A percentile compares a stretch with the other conserved stretches of the same genome.
Conservation (phyloP, 2,113 vertebrate species). For the Crotalus horridus region DNA sequence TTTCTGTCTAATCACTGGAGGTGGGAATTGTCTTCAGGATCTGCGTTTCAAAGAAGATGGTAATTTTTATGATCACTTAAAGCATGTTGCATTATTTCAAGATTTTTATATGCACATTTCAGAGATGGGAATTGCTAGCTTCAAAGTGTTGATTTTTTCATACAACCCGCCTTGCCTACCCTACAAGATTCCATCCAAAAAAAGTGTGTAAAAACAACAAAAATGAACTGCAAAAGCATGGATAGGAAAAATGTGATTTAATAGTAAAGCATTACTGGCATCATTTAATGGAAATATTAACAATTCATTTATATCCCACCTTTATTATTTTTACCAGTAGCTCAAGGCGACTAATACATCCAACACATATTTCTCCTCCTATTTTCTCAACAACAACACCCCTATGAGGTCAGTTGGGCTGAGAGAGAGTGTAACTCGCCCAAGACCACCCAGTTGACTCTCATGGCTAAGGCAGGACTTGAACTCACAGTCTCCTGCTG, state of each 20-base stretch:
- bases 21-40: not conserved
- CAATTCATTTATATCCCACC: not conserved
- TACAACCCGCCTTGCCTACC: too few relatives aligned
- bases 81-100: not conserved
- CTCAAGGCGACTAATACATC: too few relatives aligned
- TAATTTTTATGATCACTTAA: not conserved
- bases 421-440: too few relatives aligned
- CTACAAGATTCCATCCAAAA: too few relatives aligned
- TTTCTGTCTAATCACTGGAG: not conserved
- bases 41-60: not conserved
- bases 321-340: too few relatives aligned
- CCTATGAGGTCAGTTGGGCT: too few relatives aligned
- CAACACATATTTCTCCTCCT: too few relatives aligned
- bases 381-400: too few relatives aligned
- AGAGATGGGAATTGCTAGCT: not conserved
- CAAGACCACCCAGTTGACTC: too few relatives aligned
- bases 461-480: too few relatives aligned
- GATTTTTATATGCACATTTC: not conserved
- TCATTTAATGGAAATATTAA: not conserved
- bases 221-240: not conserved
- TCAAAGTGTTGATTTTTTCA: not conserved
- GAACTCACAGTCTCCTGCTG: too few relatives aligned
- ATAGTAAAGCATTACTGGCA: not conserved
- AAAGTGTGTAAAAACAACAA: not conserved
- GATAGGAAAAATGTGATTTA: not conserved